Evolutionary conservation across 2,888 invertebrate genomes (phyloP).

Genomic region (Trachelus iudaicus): DNA sequence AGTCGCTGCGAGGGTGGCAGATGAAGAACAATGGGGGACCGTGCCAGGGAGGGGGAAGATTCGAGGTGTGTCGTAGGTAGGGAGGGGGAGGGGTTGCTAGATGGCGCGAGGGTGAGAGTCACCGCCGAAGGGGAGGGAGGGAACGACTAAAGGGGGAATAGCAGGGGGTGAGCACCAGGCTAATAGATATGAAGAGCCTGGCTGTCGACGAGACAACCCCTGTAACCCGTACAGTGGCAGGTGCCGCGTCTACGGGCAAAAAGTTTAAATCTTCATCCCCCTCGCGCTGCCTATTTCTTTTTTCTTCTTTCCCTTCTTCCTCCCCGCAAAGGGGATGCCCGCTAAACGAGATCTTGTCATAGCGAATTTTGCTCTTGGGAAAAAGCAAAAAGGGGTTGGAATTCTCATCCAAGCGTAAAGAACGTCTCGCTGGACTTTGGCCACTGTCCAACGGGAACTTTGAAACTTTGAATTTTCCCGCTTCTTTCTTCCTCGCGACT

Average conservation of each 20-base stretch:
- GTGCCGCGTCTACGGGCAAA: slow-evolving; percentile 17
- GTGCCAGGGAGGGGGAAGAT: slow-evolving; percentile 20
- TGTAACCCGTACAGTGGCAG: slow-evolving; percentile 32
- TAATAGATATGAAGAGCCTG: slow-evolving; percentile 57
- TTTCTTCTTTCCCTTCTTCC: slow-evolving; percentile 1
- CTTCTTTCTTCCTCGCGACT: background rate
- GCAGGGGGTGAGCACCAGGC: slow-evolving; percentile 26
- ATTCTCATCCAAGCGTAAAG: too few species aligned
- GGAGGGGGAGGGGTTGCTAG: slow-evolving; percentile 32
- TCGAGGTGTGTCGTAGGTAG: slow-evolving; percentile 2
- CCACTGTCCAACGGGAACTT: too few species aligned
- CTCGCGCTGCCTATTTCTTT: background rate
- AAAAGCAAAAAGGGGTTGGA: too few species aligned
- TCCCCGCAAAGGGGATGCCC: background rate
- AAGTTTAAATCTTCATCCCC: slow-evolving; percentile 27
- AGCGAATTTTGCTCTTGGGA: too few species aligned
- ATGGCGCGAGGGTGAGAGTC: slow-evolving; percentile 27
- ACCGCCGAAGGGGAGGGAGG: slow-evolving; percentile 10
- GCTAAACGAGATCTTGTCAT: too few species aligned
- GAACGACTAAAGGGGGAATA: slow-evolving; percentile 12
- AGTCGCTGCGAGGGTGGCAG: slow-evolving; percentile 32
- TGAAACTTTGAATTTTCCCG: background rate
- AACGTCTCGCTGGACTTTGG: too few species aligned
- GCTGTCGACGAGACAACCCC: slow-evolving; percentile 48
- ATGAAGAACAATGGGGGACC: slow-evolving; percentile 48